Evolutionary conservation across 2,113 vertebrate genomes (phyloP).

Genomic region (Rutilus rutilus): DNA sequence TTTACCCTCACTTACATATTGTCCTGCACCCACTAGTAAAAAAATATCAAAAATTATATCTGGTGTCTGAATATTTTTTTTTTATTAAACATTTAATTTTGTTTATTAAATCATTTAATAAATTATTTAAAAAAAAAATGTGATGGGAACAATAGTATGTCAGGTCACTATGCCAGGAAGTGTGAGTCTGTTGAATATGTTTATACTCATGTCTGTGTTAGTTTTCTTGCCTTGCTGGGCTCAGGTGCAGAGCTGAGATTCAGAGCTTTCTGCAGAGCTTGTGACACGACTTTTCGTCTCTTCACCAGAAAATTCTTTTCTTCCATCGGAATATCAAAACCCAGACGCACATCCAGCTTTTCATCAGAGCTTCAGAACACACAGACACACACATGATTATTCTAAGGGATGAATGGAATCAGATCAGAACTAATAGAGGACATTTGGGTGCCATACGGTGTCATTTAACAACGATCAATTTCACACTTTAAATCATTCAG

Average conservation of each 20-base stretch:
- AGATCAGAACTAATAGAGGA: constrained; percentile 40
- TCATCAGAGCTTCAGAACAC: constrained; percentile 66
- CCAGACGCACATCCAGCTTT: constrained; percentile 77
- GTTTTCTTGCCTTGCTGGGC: constrained; percentile 71
- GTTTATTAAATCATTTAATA: too few species aligned
- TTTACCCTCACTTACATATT: too few species aligned
- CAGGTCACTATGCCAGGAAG: neutral
- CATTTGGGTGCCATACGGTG: neutral
- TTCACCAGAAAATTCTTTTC: constrained; percentile 81
- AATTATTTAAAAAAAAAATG: neutral
- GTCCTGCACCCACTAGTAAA: too few species aligned
- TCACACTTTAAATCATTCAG: neutral
- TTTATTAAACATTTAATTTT: too few species aligned
- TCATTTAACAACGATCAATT: neutral
- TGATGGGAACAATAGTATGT: neutral
- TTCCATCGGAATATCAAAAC: constrained; percentile 73
- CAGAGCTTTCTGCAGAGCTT: constrained; percentile 77
- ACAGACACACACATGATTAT: neutral
- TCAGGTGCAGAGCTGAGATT: constrained; percentile 73
- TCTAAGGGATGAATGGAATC: neutral
- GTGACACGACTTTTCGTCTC: constrained; percentile 76
- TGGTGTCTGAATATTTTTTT: too few species aligned
- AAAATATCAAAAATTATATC: too few species aligned
- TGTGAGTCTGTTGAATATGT: neutral
- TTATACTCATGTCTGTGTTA: neutral